These are phyloP conservation scores for Menidia beryllina DNA, from an alignment of 2,113 vertebrate species.

Conservation along the genomic window DNA sequence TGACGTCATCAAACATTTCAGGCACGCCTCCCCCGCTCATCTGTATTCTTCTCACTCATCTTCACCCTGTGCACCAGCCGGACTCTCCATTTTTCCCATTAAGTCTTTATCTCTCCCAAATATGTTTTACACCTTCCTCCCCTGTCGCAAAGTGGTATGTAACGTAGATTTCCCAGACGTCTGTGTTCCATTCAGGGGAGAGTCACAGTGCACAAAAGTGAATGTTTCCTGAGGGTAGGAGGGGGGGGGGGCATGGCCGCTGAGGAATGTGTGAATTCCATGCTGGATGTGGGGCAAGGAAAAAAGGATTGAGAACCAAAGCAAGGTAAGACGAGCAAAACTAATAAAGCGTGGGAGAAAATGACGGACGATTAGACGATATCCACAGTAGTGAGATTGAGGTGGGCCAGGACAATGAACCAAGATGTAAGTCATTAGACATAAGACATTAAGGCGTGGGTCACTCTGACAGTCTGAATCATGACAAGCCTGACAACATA, in stretches of 20 bases:
- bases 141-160: conserved; percentile 30
- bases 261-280: conserved; percentile 68
- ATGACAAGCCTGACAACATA: neutral
- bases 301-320: conserved; percentile 7
- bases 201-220: conserved; percentile 34
- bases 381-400: neutral
- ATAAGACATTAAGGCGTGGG: conserved; percentile 8
- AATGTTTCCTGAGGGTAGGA: conserved; percentile 59
- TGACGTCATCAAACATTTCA: conserved; percentile 62
- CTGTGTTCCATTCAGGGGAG: conserved; percentile 26
- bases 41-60: neutral
- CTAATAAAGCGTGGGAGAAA: neutral
- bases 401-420: neutral
- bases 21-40: conserved; percentile 3
- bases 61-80: neutral
- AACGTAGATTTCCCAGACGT: conserved; percentile 29
- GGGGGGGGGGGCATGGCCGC: conserved; percentile 37
- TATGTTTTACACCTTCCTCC: neutral
- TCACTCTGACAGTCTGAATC: conserved; percentile 5
- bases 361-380: neutral
- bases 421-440: neutral
- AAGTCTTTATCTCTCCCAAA: conserved; percentile 10
- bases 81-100: neutral
- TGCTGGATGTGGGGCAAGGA: conserved; percentile 26
- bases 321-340: conserved; percentile 6